phyloP scores from a whole-genome alignment of 2,797 vertebrate species.

The Pempheris klunzingeri region DNA sequence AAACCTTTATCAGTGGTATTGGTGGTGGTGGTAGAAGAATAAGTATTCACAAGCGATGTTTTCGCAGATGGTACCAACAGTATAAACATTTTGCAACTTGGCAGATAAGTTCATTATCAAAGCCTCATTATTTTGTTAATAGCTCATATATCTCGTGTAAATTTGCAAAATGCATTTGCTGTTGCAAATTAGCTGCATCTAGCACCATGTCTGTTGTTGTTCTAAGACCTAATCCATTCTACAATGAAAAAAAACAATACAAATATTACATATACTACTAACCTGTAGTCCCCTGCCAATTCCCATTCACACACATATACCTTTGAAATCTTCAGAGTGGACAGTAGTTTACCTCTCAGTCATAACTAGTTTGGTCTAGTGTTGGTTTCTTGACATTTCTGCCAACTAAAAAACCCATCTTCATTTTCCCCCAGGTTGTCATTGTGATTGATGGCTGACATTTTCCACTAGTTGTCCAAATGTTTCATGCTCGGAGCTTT shows the following conservation, averaged over 20 bases:
- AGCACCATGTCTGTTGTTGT: background rate
- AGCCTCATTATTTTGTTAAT: background rate
- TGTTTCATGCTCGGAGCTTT: background rate
- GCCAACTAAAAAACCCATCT: background rate
- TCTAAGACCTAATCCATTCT: background rate
- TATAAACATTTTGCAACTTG: background rate
- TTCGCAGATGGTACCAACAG: background rate
- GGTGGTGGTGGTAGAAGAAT: too few species aligned
- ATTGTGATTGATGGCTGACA: slow-evolving; percentile 35
- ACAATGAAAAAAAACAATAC: background rate
- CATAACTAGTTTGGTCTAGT: slow-evolving; percentile 6
- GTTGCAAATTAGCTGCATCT: background rate
- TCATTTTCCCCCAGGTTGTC: background rate
- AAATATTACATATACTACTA: background rate
- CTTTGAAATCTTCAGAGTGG: background rate
- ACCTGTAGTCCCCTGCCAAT: background rate
- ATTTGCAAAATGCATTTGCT: background rate
- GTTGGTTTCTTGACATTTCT: slow-evolving; percentile 4
- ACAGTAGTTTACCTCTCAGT: slow-evolving; percentile 5
- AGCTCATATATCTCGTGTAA: background rate
- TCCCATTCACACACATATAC: background rate
- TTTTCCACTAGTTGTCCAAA: slow-evolving; percentile 5
- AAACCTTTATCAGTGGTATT: too few species aligned
- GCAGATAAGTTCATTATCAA: background rate
- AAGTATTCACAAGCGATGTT: too few species aligned